Percentiles rank a stretch among this genome's conserved stretches.
phyloP scores from a whole-genome alignment of 2,113 vertebrate species.

The Corvus moneduloides region DNA sequence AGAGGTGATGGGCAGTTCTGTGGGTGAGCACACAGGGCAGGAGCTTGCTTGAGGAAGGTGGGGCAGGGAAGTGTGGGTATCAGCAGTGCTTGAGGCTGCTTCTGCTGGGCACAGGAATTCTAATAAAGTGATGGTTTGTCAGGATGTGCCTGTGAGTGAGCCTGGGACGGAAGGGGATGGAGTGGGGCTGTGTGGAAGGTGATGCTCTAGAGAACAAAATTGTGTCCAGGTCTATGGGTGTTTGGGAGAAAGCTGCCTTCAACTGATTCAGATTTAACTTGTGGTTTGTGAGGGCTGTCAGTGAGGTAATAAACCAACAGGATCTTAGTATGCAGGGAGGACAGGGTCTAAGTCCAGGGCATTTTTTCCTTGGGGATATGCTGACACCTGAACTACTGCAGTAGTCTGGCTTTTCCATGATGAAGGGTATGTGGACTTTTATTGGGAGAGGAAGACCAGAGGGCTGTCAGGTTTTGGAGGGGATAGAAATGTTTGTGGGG shows the following conservation, averaged over 20 bases:
- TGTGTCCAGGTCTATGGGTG: not conserved
- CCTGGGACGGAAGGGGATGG: not conserved
- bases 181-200: not conserved
- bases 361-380: not conserved
- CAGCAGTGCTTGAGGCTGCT: not conserved
- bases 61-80: not conserved
- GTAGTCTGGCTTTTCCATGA: not conserved
- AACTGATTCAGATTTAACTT: not conserved
- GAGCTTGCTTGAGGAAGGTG: accelerated
- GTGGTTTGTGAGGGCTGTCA: not conserved
- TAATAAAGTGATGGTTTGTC: not conserved
- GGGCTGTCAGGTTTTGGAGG: not conserved
- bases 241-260: not conserved
- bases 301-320: not conserved
- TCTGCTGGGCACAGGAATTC: not conserved
- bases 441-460: not conserved
- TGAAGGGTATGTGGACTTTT: not conserved
- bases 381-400: not conserved
- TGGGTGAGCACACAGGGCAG: not conserved
- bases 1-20: not conserved
- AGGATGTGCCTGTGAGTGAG: not conserved
- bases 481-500: not conserved
- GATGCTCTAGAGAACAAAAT: not conserved
- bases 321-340: not conserved
- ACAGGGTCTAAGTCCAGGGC: not conserved